Base-by-base conservation (phyloP, 2,113 vertebrate genomes). In the Pterocles burchelli region DNA sequence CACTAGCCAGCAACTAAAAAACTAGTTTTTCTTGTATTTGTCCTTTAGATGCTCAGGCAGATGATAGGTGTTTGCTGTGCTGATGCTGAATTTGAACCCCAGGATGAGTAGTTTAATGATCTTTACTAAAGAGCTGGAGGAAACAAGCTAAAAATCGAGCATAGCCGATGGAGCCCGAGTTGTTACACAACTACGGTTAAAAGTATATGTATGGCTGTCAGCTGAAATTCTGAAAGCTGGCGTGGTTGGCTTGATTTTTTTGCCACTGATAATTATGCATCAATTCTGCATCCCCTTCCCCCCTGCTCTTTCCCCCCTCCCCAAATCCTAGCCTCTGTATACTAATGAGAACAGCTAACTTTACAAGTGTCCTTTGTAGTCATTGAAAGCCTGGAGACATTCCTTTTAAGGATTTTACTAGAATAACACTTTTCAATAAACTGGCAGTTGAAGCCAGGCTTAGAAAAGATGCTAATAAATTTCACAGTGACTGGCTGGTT, bases 291-390 rank as follows among this genome's bases (percentile, higher is more conserved):
- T 77, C 48, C 83, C 68, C 68, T 72, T 59, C 7, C 3, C 67
- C 20, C 70, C 13, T 14, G 2, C 13, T 7, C 38, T 13, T 6
- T 20, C 38, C 31, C n/a, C 48, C 33, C 63, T 75, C 45, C 65
- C 76, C 90, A 90, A 71, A 68, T 65, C 79, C 73, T 62, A 74
- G 61, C 57, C 72, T 79, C 88, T 88, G 80, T 96, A 88, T 95
- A 95, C 93, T 96, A 95, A 96, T 96, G 93, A 96, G 93, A 96
- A 95, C 95, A 95, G 93, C 96, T 90, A 96, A 96, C 95, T 96
- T 96, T 96, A 90, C 92, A 97, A 97, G 92, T 96, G 93, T 86
- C 92, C 90, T 97, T 96, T 96, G 93, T 96, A 95, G 92, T 89
- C 92, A 81, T 41, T 94, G 95, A 96, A 95, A 96, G 88, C 93